A percentile compares a stretch with the other conserved stretches of the same genome.
Evolutionary conservation across 2,888 invertebrate species (phyloP).

Genomic region (Adineta ricciae): DNA sequence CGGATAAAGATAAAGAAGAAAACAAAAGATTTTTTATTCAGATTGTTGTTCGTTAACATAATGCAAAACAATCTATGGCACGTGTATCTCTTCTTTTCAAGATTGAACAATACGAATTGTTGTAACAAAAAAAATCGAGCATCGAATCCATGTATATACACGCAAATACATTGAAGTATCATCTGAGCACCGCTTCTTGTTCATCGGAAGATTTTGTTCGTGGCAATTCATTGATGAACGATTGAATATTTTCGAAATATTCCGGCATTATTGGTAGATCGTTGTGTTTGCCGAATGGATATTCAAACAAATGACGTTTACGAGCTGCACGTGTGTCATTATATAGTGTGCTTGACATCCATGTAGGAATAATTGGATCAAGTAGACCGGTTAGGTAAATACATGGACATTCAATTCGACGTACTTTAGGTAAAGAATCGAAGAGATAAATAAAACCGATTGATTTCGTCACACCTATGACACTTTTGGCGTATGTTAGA

Average conservation of each 20-base stretch:
- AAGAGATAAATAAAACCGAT: not conserved
- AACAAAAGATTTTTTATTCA: not conserved
- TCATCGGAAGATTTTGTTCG: not conserved
- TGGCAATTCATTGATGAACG: not conserved
- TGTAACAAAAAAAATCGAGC: not conserved
- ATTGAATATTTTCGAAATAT: conserved; percentile 2
- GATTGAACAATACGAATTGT: not conserved
- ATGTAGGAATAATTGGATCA: not conserved
- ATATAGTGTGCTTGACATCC: conserved; percentile 1
- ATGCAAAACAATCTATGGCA: not conserved
- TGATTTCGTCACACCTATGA: not conserved
- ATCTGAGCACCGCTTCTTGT: not conserved
- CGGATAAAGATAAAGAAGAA: not conserved
- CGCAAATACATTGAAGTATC: not conserved
- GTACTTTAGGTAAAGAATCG: conserved; percentile 4
- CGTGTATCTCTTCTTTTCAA: not conserved
- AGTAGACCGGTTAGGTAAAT: not conserved
- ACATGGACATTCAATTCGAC: not conserved
- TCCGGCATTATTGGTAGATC: conserved; percentile 16
- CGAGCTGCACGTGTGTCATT: not conserved
- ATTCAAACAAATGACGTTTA: not conserved
- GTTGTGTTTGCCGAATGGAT: not conserved
- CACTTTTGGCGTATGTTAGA: conserved; percentile 47
- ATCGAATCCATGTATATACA: not conserved
- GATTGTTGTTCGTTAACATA: not conserved